Evolutionary conservation across 2,888 invertebrate species (phyloP), one percentile per base, ranked within the genome.

Genomic region (Blastobasis adustella): DNA sequence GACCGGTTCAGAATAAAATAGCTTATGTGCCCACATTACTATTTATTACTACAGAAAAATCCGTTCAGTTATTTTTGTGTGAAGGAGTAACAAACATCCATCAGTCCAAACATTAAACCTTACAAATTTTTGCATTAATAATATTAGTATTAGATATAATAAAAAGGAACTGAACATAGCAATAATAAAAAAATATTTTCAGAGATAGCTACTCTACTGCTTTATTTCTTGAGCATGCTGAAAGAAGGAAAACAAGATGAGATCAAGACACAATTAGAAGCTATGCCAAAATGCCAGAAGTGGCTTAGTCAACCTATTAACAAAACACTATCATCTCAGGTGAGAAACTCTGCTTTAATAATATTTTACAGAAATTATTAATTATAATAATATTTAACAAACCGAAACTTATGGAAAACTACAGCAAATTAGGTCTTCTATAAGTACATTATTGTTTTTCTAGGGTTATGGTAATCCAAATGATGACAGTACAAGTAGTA

Each of bases 201-300:
- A 92, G 93, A 93, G 81, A 87, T 93, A 56, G 91, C 92, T 50
- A 65, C 71, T 10, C 69, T 91, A 44, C 73, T 93, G 5, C 61
- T 90, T 9, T 85, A 88, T 48, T 93, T 91, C 63, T 74, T 92
- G 10, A 75, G 82, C 51, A 71, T 93, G 60, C 71, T 92, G 10
- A 87, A 87, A 63, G 84, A 90, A 49, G 91, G 90, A 0, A 87
- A 90, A 58, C 84, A 89, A 61, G 84, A 89, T 49, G 90, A 91
- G 61, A 84, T 91, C 36, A 84, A 91, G 65, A 65, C 73, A 1
- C 91, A 91, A 65, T 83, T 91, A 51, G 89, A 87, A 58, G 89
- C 90, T 49, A 80, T 93, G 73, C 92, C 93, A 0, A 85, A 87
- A 57, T 89, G 89, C 55, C 89, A 90, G 59, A 82, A 87, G 47